Conservation (phyloP, 2,888 invertebrate genomes). For the Cheilosia urbana region DNA sequence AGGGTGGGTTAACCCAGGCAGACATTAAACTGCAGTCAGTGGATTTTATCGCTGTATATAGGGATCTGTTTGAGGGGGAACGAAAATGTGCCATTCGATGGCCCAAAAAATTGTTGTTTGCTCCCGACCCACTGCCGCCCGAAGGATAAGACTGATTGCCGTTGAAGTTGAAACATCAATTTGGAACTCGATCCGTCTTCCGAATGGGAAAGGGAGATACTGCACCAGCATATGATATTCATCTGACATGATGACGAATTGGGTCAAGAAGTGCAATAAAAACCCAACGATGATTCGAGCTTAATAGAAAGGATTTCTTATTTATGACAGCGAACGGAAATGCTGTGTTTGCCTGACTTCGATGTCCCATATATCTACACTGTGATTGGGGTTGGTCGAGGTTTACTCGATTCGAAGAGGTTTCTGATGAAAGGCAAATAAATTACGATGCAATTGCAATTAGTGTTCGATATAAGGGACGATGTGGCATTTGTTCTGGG, state of each 20-base stretch:
- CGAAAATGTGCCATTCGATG: constrained; percentile 2
- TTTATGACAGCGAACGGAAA: constrained; percentile 56
- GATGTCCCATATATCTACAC: background rate
- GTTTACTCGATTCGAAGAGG: background rate
- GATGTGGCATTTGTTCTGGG: too few relatives aligned
- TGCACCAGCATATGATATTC: constrained; percentile 39
- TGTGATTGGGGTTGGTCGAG: background rate
- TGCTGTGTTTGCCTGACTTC: constrained; percentile 48
- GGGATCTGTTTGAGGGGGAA: background rate
- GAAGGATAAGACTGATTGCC: constrained; percentile 34
- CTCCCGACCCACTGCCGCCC: background rate
- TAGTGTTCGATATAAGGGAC: too few relatives aligned
- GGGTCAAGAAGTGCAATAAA: constrained; percentile 68
- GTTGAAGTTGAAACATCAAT: constrained; percentile 69
- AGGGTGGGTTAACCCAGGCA: constrained; percentile 7
- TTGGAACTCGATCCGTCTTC: constrained; percentile 40
- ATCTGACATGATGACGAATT: constrained; percentile 51
- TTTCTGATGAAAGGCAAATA: background rate
- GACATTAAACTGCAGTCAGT: constrained; percentile 50
- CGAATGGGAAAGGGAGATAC: constrained; percentile 11
- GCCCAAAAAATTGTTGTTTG: constrained; percentile 30
- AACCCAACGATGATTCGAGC: constrained; percentile 52
- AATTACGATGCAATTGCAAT: background rate
- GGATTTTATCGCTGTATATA: constrained; percentile 9
- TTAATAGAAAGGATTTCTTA: constrained; percentile 72